A percentile compares a stretch with the other conserved stretches of the same genome.
Evolutionary conservation across 2,797 vertebrate genomes (phyloP).

Genomic region (Channa striata): DNA sequence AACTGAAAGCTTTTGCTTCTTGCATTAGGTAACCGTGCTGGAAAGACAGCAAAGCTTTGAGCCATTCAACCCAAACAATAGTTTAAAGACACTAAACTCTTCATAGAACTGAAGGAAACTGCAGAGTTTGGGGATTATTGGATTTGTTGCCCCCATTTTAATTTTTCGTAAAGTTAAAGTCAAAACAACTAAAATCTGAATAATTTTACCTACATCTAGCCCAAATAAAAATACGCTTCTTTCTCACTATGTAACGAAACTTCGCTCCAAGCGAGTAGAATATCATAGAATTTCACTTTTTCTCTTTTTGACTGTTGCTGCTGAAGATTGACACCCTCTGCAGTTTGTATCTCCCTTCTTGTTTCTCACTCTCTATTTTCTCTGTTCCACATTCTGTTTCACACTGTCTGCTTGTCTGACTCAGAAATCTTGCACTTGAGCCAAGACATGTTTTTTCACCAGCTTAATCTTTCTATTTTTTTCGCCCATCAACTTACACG

Average conservation of each 20-base stretch:
- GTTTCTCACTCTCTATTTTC: background rate
- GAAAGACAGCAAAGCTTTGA: too few relatives aligned
- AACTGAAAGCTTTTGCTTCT: too few relatives aligned
- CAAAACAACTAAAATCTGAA: too few relatives aligned
- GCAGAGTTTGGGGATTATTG: too few relatives aligned
- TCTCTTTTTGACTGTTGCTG: background rate
- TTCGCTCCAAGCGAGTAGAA: background rate
- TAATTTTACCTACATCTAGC: too few relatives aligned
- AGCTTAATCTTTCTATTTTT: constrained; percentile 1
- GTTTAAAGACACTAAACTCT: too few relatives aligned
- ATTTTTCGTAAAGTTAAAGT: too few relatives aligned
- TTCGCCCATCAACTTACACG: constrained; percentile 11
- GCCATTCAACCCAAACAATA: too few relatives aligned
- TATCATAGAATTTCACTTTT: background rate
- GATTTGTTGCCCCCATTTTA: too few relatives aligned
- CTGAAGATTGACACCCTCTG: background rate
- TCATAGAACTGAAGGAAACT: too few relatives aligned
- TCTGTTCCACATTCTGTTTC: background rate
- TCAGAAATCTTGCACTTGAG: background rate
- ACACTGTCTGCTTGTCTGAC: background rate
- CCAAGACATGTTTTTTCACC: background rate
- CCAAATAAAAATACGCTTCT: too few relatives aligned
- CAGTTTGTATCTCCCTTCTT: background rate
- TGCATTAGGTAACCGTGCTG: too few relatives aligned
- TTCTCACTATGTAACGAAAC: background rate